Base-by-base conservation (phyloP, 2,113 vertebrate genomes). In the human (Homo sapiens) region DNA sequence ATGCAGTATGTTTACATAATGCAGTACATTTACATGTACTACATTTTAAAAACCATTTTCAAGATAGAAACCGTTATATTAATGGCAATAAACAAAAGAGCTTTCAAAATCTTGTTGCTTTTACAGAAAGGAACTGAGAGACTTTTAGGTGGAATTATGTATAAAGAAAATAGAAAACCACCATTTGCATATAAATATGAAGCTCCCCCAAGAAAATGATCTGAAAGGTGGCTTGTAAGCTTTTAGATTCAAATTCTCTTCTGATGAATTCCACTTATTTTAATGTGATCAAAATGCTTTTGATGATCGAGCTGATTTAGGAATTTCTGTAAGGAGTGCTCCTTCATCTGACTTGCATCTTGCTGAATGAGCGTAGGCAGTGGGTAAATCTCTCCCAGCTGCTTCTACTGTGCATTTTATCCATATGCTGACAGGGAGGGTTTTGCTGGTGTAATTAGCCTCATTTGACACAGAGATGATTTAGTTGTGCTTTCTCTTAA, bases 151-250 rank as follows among this genome's bases (percentile, higher is more conserved):
- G 48, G 27, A 50, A 38, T 17, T 38, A 3, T 45, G 16, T 64
- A 32, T 50, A 66, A 76, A 78, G 89, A 94, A 95, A 89, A 82
- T 25, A 83, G 32, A 94, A 95, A 92, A 38, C 20, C 55, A 75
- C 9, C 3, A 92, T 93, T 83, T 91, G n/a, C 80, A 66, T 84
- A 45, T 93, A 94, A 94, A 90, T 93, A 83, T 43, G 81, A 95
- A 66, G 16, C 50, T 91, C 20, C 85, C 86, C 23, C 6, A 27
- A 84, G 92, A 72, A 97, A 93, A 80, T 2, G 6, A 38, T 87
- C 50, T 78, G 55, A 92, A 81, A 57, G 70, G 25, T 66, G 70
- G 55, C 57, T 82, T 79, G n/a, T 20, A 40, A 84, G 64, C 81
- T 86, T 96, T 90, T 78, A 32, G n/a, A 94, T 97, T 73, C 27